Percentiles rank a stretch among this genome's conserved stretches.
These are phyloP conservation scores for Chondrosia reniformis DNA, from an alignment of 37 sponge, comb jelly and placozoan genomes.

Conservation along the genomic window DNA sequence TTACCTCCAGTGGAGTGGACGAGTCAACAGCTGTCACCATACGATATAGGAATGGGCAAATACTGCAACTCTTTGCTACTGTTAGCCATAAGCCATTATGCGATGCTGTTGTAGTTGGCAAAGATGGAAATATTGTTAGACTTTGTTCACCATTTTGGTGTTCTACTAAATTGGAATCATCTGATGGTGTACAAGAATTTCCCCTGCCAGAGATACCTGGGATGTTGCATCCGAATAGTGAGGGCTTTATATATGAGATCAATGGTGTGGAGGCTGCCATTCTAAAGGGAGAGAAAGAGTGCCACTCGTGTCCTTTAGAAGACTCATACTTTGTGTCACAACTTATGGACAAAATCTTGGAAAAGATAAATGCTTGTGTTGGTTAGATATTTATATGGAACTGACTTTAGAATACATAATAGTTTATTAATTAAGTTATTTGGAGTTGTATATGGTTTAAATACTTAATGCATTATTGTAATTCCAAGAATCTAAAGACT, in stretches of 20 bases:
- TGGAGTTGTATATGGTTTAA: neutral
- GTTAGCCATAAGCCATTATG: neutral
- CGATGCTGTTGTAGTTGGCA: neutral
- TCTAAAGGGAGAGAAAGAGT: neutral
- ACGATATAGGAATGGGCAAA: neutral
- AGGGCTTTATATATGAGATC: constrained; percentile 10
- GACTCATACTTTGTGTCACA: neutral
- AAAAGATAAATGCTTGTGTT: neutral
- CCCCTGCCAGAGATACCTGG: neutral
- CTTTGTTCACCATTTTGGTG: neutral
- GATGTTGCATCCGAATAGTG: constrained; percentile 23
- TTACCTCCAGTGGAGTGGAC: neutral
- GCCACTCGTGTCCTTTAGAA: neutral
- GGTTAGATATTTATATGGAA: no score
- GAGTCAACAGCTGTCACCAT: constrained; percentile 10
- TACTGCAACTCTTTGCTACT: neutral
- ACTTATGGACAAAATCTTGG: neutral
- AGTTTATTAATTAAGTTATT: neutral
- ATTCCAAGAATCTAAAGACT: neutral
- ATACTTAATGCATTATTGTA: neutral
- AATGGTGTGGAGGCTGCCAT: neutral
- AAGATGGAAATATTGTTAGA: neutral
- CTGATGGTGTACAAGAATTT: neutral
- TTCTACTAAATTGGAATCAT: neutral
- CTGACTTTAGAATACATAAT: neutral